Evolutionary conservation across 2,888 invertebrate species (phyloP).

Genomic region (Sesia bembeciformis): DNA sequence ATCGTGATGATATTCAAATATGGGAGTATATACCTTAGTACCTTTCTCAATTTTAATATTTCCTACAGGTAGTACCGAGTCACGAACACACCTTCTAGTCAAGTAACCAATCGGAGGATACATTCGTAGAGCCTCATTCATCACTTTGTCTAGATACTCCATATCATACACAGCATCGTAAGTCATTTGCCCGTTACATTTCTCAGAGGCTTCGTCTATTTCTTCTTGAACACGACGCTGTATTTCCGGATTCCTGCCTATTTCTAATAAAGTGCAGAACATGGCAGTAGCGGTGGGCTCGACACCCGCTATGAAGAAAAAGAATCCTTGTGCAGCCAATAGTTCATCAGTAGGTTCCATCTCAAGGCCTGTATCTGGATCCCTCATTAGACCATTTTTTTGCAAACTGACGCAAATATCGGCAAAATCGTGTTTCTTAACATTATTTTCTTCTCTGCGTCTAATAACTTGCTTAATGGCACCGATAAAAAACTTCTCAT

Average conservation of each 20-base stretch:
- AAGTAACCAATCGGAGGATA: constrained; percentile 38
- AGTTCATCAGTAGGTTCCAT: constrained; percentile 42
- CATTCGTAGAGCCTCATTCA: constrained; percentile 32
- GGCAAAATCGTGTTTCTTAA: constrained; percentile 39
- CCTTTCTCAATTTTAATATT: constrained; percentile 40
- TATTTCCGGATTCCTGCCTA: constrained; percentile 38
- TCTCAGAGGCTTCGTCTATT: constrained; percentile 30
- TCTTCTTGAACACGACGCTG: constrained; percentile 35
- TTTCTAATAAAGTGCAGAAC: constrained; percentile 30
- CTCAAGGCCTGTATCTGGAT: constrained; percentile 27
- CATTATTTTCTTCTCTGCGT: constrained; percentile 26
- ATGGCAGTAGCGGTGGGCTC: constrained; percentile 44
- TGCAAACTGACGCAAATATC: constrained; percentile 42
- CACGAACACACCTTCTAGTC: constrained; percentile 25
- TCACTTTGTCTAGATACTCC: constrained; percentile 40
- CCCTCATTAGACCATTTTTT: constrained; percentile 30
- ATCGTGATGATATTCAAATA: constrained; percentile 50
- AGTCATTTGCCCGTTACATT: constrained; percentile 22
- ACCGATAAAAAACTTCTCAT: constrained; percentile 37
- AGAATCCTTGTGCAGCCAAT: constrained; percentile 44
- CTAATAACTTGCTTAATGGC: constrained; percentile 38
- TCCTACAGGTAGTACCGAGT: constrained; percentile 37
- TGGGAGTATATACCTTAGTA: constrained; percentile 32
- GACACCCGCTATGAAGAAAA: constrained; percentile 51
- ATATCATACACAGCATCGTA: constrained; percentile 31